Base-by-base conservation (phyloP, 1,140 invertebrate species). In the Drosophila athabasca region DNA sequence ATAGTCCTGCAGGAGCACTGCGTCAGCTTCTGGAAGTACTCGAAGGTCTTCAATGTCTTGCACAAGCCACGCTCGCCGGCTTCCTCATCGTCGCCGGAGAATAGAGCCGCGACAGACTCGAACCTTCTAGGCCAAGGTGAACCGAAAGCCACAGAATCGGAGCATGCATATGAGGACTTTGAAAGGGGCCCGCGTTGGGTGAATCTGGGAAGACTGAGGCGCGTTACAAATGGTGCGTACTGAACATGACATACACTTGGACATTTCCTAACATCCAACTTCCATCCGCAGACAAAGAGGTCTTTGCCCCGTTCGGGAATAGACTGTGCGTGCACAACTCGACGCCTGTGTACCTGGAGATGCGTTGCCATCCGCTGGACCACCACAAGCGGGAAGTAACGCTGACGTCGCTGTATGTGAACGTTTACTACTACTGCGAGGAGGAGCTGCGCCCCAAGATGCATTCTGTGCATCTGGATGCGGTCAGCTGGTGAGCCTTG, bases 391-490 rank as follows among this genome's bases (percentile, higher is more conserved):
- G 90, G 1, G 88, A 90, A 22, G 73, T 76, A 8, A 82, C 79
- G 9, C 62, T 91, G 19, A 50, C 90, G 2, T 88, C 90, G 1
- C 45, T 85, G 6, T 90, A 91, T 35, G 80, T 91, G 13, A 91
- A 91, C 61, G 74, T 91, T 4, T 91, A 91, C 41, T 91, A 82
- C 59, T 91, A 77, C 26, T 84, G 90, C 44, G 90, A 91, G 17
- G 87, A 90, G 54, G 88, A 90, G 15, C 19, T 83, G 39, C 59
- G 79, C 0, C 89, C 84, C 4, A 78, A 81, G 6, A 68, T 80
- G 64, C 89, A 91, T 44, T 90, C 90, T 1, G 88, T 91, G 44
- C 82, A 91, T 52, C 45, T 91, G 31, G 90, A 91, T 70, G 62
- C 90, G 0, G 80, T 91, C 8, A 85, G 78, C 45, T 78, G 90